Evolutionary conservation across 2,113 vertebrate species (phyloP).

Genomic region (Eira barbara): DNA sequence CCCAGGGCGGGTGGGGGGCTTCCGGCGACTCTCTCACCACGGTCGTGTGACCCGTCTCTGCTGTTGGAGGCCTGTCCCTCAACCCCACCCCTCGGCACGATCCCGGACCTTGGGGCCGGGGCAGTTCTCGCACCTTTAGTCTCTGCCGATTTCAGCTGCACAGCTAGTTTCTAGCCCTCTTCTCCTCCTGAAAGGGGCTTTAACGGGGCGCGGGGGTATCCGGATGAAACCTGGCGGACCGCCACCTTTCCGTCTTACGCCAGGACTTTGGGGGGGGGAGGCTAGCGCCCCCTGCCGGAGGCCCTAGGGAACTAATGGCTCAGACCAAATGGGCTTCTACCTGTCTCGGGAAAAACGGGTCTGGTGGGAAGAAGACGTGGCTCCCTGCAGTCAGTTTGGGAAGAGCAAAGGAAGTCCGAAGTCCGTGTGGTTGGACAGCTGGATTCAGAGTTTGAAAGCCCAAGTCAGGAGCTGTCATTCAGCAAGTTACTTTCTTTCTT

Average conservation of each 20-base stretch:
- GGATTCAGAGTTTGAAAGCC: not conserved
- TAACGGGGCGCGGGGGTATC: not conserved
- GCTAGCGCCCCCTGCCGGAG: slow-evolving; percentile 56
- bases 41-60: not conserved
- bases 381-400: not conserved
- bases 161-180: not conserved
- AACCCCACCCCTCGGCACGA: not conserved
- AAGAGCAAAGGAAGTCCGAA: not conserved
- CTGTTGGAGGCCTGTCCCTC: no score
- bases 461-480: not conserved
- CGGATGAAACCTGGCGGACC: not conserved
- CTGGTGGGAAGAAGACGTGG: no score
- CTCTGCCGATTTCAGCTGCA: not conserved
- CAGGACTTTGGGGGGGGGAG: not conserved
- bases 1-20: not conserved
- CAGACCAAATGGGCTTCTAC: not conserved
- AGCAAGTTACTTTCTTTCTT: not conserved
- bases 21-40: not conserved
- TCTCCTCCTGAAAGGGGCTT: not conserved
- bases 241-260: not conserved
- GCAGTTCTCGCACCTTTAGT: not conserved
- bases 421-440: not conserved
- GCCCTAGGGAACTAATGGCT: not conserved
- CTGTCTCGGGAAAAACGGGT: no score
- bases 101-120: not conserved